Conservation (phyloP, 2,113 vertebrate species). For the Gambusia holbrooki region DNA sequence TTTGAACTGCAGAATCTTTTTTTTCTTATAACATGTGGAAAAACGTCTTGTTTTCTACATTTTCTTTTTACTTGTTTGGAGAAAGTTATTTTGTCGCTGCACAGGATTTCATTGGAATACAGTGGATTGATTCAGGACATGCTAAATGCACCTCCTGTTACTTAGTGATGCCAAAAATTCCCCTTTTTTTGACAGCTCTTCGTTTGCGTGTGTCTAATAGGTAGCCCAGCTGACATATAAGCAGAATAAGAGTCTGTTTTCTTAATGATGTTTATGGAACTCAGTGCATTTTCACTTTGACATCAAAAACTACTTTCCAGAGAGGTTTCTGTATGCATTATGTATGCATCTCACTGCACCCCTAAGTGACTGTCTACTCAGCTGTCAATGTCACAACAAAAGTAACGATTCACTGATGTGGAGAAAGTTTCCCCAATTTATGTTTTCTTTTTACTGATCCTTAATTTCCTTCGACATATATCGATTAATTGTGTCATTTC, state of each 20-base stretch:
- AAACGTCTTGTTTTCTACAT: no score
- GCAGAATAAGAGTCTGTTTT: not conserved
- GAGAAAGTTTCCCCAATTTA: constrained; percentile 10
- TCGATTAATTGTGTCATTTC: constrained; percentile 27
- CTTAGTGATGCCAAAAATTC: constrained; percentile 20
- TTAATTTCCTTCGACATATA: constrained; percentile 22
- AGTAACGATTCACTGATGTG: constrained; percentile 22
- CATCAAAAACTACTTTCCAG: not conserved
- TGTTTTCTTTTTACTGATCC: constrained; percentile 15
- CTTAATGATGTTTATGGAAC: not conserved
- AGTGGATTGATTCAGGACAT: constrained; percentile 12
- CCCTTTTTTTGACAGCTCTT: not conserved
- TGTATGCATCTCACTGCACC: not conserved
- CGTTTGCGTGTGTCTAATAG: not conserved
- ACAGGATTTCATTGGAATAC: not conserved
- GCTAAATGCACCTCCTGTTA: constrained; percentile 27
- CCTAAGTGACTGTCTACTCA: constrained; percentile 9
- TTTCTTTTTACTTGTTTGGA: no score
- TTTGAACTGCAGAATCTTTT: no score
- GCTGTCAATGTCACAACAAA: constrained; percentile 2
- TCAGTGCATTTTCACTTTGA: constrained; percentile 6
- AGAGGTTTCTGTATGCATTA: not conserved
- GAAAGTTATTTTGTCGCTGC: no score
- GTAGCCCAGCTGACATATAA: constrained; percentile 16
- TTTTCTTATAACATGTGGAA: no score